Conservation (phyloP, 2,888 invertebrate genomes). For the Trissonchulus latispiculum region DNA sequence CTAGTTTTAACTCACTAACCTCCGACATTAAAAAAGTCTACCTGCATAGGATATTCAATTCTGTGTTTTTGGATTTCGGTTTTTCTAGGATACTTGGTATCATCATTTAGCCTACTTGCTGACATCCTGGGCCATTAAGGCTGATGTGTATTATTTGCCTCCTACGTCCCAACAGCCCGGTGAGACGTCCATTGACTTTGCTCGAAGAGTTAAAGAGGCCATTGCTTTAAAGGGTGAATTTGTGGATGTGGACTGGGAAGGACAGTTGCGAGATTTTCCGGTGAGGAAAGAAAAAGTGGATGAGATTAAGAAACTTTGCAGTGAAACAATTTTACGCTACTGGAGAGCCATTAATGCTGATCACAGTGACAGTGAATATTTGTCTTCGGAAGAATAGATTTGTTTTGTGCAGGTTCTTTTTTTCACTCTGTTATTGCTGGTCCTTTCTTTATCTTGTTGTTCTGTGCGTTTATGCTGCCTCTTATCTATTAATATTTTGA, state of each 20-base stretch:
- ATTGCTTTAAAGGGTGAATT: conserved; percentile 14
- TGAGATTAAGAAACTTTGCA: not conserved
- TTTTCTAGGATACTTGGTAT: conserved; percentile 14
- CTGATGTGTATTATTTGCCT: conserved; percentile 16
- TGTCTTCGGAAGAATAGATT: too few relatives aligned
- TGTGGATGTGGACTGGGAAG: conserved; percentile 16
- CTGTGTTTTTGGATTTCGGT: too few relatives aligned
- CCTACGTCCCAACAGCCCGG: conserved; percentile 3
- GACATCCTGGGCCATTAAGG: conserved; percentile 14
- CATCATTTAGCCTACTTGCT: conserved; percentile 4
- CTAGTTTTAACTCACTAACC: too few relatives aligned
- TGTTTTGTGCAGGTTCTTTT: too few relatives aligned
- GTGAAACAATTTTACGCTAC: not conserved
- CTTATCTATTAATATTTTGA: too few relatives aligned
- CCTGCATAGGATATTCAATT: too few relatives aligned
- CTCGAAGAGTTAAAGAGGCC: conserved; percentile 6
- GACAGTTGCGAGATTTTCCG: conserved; percentile 2
- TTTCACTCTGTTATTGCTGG: too few relatives aligned
- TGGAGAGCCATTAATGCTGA: not conserved
- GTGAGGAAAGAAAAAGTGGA: conserved; percentile 11
- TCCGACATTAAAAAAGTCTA: too few relatives aligned
- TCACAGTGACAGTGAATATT: not conserved
- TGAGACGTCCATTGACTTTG: conserved; percentile 10
- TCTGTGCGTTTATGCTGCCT: too few relatives aligned
- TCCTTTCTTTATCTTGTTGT: too few relatives aligned